These are phyloP conservation scores for Platyrinchus mystaceus DNA, from an alignment of 2,797 vertebrate genomes.

Conservation along the genomic window DNA sequence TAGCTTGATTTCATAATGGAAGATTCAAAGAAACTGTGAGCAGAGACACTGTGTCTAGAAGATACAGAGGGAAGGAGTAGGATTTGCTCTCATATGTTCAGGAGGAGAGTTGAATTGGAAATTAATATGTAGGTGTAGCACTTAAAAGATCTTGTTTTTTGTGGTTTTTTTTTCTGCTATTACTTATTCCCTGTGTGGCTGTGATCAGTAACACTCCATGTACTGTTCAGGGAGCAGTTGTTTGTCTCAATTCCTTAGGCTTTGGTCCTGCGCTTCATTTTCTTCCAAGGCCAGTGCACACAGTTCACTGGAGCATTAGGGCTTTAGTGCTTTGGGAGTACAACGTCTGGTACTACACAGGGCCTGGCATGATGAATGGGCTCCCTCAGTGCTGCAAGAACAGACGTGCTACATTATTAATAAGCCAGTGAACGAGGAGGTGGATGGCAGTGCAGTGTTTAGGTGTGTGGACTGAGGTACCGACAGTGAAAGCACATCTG, in stretches of 20 bases:
- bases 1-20: not conserved
- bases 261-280: not conserved
- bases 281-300: not conserved
- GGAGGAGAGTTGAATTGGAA: not conserved
- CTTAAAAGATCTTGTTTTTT: not conserved
- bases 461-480: not conserved
- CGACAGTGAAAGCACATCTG: not conserved
- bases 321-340: not conserved
- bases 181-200: not conserved
- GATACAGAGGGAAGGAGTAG: not conserved
- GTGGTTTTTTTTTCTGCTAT: not conserved
- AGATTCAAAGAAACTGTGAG: not conserved
- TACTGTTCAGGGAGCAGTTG: not conserved
- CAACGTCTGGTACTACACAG: not conserved
- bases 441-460: not conserved
- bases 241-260: not conserved
- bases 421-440: not conserved
- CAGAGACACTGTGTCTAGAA: not conserved
- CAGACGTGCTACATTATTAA: not conserved
- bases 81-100: not conserved
- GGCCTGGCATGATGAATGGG: not conserved
- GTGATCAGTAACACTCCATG: not conserved
- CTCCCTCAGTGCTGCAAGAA: not conserved
- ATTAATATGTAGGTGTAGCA: not conserved
- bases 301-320: not conserved